These are phyloP conservation scores for Drosophila melanogaster DNA, from an alignment of 1,140 invertebrate species.

Conservation along the genomic window DNA sequence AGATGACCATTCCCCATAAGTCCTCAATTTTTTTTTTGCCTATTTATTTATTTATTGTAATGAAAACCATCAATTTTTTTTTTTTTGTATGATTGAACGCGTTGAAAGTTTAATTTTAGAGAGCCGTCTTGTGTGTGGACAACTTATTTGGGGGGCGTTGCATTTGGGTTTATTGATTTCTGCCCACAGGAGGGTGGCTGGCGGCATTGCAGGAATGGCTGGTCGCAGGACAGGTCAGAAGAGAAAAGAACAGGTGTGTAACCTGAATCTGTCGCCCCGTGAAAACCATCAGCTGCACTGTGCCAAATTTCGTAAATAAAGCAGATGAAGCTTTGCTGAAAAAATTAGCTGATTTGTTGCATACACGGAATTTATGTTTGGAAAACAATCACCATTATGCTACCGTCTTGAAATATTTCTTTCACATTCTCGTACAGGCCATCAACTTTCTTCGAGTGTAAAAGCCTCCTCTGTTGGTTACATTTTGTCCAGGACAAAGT, in stretches of 20 bases:
- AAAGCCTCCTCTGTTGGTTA: constrained; percentile 11
- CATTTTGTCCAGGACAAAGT: constrained; percentile 9
- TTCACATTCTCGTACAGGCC: too few relatives aligned
- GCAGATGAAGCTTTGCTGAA: not conserved
- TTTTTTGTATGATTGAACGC: constrained; percentile 30
- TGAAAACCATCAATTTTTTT: not conserved
- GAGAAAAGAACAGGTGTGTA: constrained; percentile 62
- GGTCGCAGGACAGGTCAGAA: constrained; percentile 31
- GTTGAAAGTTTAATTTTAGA: constrained; percentile 20
- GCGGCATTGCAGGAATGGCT: too few relatives aligned
- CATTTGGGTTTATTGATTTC: constrained; percentile 21
- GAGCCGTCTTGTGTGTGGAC: constrained; percentile 9
- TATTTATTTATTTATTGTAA: constrained; percentile 73
- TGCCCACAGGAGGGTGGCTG: not conserved
- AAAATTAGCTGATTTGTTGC: too few relatives aligned
- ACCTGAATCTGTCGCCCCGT: constrained; percentile 49
- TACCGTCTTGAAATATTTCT: too few relatives aligned
- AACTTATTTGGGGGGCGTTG: constrained; percentile 14
- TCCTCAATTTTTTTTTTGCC: constrained; percentile 52
- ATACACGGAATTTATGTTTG: too few relatives aligned
- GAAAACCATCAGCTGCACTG: constrained; percentile 9
- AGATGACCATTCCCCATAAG: not conserved
- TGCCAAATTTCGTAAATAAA: not conserved
- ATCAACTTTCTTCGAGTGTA: not conserved
- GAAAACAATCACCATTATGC: too few relatives aligned